A percentile compares a stretch with the other conserved stretches of the same genome.
Evolutionary conservation across 2,113 vertebrate genomes (phyloP).

Genomic region (Xyliphius kryptos): DNA sequence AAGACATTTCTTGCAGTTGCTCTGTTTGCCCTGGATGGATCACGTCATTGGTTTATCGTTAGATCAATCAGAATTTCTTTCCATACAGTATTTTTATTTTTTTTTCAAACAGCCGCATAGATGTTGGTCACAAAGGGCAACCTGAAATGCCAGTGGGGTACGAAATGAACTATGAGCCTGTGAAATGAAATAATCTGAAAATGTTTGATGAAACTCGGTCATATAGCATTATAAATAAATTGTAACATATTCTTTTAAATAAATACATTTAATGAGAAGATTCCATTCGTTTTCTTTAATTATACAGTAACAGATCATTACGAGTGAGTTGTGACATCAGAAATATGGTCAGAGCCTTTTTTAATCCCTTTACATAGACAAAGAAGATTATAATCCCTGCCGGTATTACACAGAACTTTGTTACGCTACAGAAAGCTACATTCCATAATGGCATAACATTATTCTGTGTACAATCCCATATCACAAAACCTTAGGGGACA

Average conservation of each 20-base stretch:
- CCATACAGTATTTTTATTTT: constrained; percentile 38
- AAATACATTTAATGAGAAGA: too few relatives aligned
- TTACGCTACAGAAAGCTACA: too few relatives aligned
- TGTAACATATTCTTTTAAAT: constrained; percentile 85
- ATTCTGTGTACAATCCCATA: too few relatives aligned
- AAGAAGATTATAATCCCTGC: too few relatives aligned
- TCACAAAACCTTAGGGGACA: too few relatives aligned
- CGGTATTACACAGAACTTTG: too few relatives aligned
- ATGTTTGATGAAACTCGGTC: constrained; percentile 46
- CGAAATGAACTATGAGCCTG: constrained; percentile 1
- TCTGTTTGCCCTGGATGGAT: constrained; percentile 27
- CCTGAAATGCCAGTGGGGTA: not conserved
- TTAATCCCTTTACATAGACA: too few relatives aligned
- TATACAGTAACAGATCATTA: too few relatives aligned
- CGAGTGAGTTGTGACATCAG: too few relatives aligned
- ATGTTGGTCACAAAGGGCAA: constrained; percentile 9
- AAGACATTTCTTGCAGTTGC: constrained; percentile 7
- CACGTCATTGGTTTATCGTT: constrained; percentile 34
- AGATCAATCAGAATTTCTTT: constrained; percentile 23
- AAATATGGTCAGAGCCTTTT: too few relatives aligned
- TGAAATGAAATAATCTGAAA: constrained; percentile 14
- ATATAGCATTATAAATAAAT: constrained; percentile 70
- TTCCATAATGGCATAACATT: too few relatives aligned
- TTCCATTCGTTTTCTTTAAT: too few relatives aligned
- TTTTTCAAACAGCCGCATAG: constrained; percentile 28